Base-by-base conservation (phyloP, 1,140 invertebrate species). In the Drosophila lowei region DNA sequence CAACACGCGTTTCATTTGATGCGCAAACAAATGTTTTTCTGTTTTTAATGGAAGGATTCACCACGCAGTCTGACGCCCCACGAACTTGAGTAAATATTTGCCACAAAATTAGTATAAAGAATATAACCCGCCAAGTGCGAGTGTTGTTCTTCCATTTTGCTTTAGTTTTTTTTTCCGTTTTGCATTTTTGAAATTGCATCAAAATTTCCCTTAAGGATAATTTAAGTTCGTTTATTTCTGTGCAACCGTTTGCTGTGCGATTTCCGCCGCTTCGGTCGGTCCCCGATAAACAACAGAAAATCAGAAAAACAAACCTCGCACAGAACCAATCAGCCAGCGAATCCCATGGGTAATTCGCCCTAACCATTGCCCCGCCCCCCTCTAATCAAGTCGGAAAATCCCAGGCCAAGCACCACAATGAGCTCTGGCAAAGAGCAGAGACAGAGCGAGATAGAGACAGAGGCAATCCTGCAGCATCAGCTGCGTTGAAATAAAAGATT, bases 1-100 rank as follows among this genome's bases (percentile, higher is more conserved):
- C 64, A 62, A 47, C 65, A 47, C 70, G 83, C 77, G 77, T 77
- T 78, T 86, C 77, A 85, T 85, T 85, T 88, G 61, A 86, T 78
- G 77, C 55, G 73, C 77, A 86, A 85, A 88, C 81, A 85, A 88
- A 86, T 81, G 77, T 66, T 68, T 38, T 25, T 25, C 23, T 25
- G 3, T 0, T 25, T 68, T 81, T 86, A 81, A 85, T 85, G 81
- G 30, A 42, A 72, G 59, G 16, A 44, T 23, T 47, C 43, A n/a
- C 42, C 52, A 42, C 46, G 57, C 34, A 30, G 9, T 60, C 41
- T 18, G 25, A 34, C n/a, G 16, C 34, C 3, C 11, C 7, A 0
- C 7, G 3, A 38, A 4, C 34, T 21, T 41, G 15, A 64, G 66
- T 72, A 85, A 85, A 84, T 84, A 85, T 85, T 84, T 79, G 73